Base-by-base conservation (phyloP, 2,888 invertebrate genomes). In the Ptilodon capucinus region DNA sequence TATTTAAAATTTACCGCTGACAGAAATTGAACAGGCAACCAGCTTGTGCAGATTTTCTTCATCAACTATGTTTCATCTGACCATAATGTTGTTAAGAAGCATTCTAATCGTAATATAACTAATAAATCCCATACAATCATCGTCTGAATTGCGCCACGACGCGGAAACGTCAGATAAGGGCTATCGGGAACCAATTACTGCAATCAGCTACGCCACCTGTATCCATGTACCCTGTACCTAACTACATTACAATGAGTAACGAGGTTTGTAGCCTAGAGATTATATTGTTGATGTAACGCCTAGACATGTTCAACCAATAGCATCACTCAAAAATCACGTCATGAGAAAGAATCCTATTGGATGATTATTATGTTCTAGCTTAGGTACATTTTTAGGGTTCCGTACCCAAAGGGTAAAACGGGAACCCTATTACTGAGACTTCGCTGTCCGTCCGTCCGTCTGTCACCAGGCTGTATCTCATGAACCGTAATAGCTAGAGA, bases 111-210 rank as follows among this genome's bases (percentile, higher is more conserved):
- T 14, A 32, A 32, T 32, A 14, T n/a, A 14, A 32, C 14, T 9
- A 14, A 32, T 32, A 13, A 32, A 14, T 32, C 14, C 9, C 14
- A 13, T 6, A 32, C 14, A 32, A 14, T 14, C 32, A 32, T 25
- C 19, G 23, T 25, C 25, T 36, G 21, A 43, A 43, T 9, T 13
- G 32, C 13, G 21, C 36, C 14, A 14, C 44, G 49, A 53, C 40
- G 40, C 56, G 62, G 64, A 64, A 60, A 35, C 42, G 21, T 36
- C 32, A 51, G 65, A 66, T 66, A 68, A 60, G 60, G 55, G 39
- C 41, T 66, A 72, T 64, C 67, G 53, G 58, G 35, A 35, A 35
- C 35, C 57, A 60, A 70, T 70, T 70, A 71, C 44, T 34, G 42
- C 47, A 50, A 57, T 54, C 55, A 48, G 45, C 17, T 17, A 17